Conservation (phyloP, 2,113 vertebrate genomes). For the Chrysochloris asiatica region DNA sequence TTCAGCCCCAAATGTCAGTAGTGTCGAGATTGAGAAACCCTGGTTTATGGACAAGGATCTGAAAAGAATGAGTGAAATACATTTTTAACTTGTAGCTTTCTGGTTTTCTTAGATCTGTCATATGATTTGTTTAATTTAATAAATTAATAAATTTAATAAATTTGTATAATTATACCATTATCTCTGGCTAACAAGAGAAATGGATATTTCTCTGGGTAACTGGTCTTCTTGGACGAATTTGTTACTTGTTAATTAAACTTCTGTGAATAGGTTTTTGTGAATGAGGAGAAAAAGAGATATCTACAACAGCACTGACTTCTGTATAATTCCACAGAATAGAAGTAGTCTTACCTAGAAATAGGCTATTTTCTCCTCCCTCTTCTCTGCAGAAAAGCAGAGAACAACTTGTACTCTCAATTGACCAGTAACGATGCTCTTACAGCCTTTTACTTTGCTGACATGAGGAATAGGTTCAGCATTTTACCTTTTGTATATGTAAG, state of each 20-base stretch:
- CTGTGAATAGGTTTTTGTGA: conserved; percentile 24
- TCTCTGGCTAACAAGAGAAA: conserved; percentile 5
- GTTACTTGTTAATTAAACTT: neutral
- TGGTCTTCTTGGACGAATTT: conserved; percentile 35
- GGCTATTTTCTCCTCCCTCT: neutral
- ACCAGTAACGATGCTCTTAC: neutral
- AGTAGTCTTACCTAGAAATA: conserved; percentile 20
- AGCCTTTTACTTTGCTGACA: conserved; percentile 8
- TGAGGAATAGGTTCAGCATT: neutral
- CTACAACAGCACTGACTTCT: neutral
- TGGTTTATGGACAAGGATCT: neutral
- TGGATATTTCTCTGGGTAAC: neutral
- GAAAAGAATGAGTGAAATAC: neutral
- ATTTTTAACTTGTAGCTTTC: neutral
- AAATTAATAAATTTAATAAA: conserved; percentile 32
- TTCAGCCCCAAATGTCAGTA: neutral
- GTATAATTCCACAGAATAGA: neutral
- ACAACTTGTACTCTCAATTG: neutral
- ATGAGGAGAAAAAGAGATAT: conserved; percentile 21
- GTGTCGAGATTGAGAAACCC: neutral
- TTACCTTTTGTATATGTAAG: conserved; percentile 19
- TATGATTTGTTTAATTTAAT: conserved; percentile 20
- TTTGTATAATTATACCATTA: neutral
- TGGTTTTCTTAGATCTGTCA: neutral
- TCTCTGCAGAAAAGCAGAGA: neutral